Evolutionary conservation across 2,113 vertebrate species (phyloP).

Genomic region (Craseonycteris thonglongyai): DNA sequence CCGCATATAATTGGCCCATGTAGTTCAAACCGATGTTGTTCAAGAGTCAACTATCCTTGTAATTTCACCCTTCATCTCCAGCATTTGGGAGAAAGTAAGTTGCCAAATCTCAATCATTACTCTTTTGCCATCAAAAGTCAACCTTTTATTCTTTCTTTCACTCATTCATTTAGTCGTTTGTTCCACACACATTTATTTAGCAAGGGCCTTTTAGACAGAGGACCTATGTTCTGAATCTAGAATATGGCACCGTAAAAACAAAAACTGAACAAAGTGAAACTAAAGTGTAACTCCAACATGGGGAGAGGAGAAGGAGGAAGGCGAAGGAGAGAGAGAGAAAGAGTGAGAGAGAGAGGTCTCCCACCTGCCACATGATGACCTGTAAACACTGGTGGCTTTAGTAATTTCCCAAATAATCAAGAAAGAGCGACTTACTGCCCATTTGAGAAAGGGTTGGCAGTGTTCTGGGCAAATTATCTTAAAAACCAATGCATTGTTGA

Average conservation of each 20-base stretch:
- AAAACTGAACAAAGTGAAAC: not conserved
- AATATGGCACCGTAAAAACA: not conserved
- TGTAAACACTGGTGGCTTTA: not conserved
- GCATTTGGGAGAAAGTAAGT: not conserved
- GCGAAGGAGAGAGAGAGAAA: not conserved
- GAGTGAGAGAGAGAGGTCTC: not conserved
- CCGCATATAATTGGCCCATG: not conserved
- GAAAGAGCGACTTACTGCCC: not conserved
- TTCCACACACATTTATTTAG: not conserved
- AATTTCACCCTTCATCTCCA: not conserved
- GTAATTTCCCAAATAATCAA: not conserved
- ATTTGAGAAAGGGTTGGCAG: not conserved
- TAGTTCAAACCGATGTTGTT: not conserved
- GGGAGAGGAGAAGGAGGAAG: not conserved
- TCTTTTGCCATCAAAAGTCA: no score
- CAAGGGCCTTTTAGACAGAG: not conserved
- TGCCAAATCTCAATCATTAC: not conserved
- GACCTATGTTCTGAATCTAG: not conserved
- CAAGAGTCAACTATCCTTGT: not conserved
- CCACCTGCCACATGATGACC: not conserved
- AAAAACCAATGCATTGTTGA: not conserved
- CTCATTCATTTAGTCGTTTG: not conserved
- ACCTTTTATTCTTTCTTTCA: not conserved
- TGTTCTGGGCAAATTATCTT: not conserved
- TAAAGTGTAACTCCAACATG: not conserved